phyloP scores from a whole-genome alignment of 2,888 invertebrate genomes.

The Chrysolina haemoptera region DNA sequence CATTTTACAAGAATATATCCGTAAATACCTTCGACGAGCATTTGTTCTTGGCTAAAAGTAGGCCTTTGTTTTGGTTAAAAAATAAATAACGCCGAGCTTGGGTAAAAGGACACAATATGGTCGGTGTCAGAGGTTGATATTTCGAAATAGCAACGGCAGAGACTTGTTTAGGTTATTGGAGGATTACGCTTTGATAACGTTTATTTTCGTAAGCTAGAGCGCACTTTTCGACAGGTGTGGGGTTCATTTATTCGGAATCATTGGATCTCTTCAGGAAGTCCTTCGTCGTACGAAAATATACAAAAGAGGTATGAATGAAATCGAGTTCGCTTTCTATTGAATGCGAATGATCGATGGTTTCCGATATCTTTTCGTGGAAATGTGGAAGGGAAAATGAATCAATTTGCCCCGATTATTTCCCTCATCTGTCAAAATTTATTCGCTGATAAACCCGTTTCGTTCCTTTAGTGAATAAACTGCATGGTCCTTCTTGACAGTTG shows the following conservation, averaged over 20 bases:
- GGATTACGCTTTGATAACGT: conserved; percentile 47
- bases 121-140: conserved; percentile 36
- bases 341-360: neutral
- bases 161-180: conserved; percentile 44
- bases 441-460: too few relatives aligned
- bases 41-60: conserved; percentile 57
- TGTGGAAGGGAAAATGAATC: too few relatives aligned
- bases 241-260: conserved; percentile 13
- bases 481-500: too few relatives aligned
- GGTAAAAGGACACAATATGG: conserved; percentile 55
- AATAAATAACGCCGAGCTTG: conserved; percentile 60
- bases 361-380: neutral
- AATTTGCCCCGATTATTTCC: too few relatives aligned
- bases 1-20: conserved; percentile 49
- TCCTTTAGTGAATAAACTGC: too few relatives aligned
- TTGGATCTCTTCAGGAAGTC: conserved; percentile 13
- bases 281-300: conserved; percentile 11
- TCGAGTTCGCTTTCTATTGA: neutral
- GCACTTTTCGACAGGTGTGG: conserved; percentile 52
- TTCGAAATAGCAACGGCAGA: conserved; percentile 44
- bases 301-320: conserved; percentile 13
- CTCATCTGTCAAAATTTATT: too few relatives aligned
- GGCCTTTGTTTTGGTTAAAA: conserved; percentile 61
- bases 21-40: conserved; percentile 50
- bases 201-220: conserved; percentile 35